Evolutionary conservation across 2,113 vertebrate species (phyloP), one percentile per base, ranked within the genome.

Genomic region (Tringa solitaria): DNA sequence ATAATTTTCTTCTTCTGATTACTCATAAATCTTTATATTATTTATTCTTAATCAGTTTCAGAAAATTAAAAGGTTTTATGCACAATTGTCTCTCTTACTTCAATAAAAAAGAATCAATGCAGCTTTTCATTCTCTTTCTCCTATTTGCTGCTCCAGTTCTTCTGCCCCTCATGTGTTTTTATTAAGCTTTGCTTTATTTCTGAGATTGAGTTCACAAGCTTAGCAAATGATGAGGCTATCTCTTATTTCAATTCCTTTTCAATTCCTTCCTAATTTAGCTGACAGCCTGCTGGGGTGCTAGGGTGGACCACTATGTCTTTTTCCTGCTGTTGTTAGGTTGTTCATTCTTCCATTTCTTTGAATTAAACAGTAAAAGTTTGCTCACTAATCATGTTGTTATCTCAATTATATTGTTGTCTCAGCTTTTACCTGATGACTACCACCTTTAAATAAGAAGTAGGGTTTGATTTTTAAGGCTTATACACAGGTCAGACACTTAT

Each of bases 151-250:
- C 32, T 60, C 50, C 90, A 90, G 70, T 92, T 96, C 77, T 45
- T 96, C 87, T 93, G 69, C 41, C 73, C 63, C 64, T 96, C 87
- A 93, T 89, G 77, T 96, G 84, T 87, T 97, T 97, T 96, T 95
- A 95, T 96, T 96, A 96, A 96, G 57, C 18, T 87, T 88, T 83
- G 23, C 84, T 97, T 95, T 96, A 93, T 95, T 97, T 96, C 93
- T 97, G 73, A 96, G 86, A 76, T 51, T 96, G 90, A 95, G 91
- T 95, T 96, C 77, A 94, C 77, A 90, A 80, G 41, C 23, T 93
- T 87, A 90, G 57, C 72, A 96, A 97, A 92, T 87, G 26, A 89
- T 69, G 74, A 92, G 45, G 11, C 32, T 68, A 54, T 8, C 26
- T 96, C 64, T 87, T 63, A 50, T 79, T 92, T 94, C 76, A 64